Percentiles rank a stretch among this genome's conserved stretches.
Conservation (phyloP, 2,888 invertebrate species). For the Plutella xylostella region DNA sequence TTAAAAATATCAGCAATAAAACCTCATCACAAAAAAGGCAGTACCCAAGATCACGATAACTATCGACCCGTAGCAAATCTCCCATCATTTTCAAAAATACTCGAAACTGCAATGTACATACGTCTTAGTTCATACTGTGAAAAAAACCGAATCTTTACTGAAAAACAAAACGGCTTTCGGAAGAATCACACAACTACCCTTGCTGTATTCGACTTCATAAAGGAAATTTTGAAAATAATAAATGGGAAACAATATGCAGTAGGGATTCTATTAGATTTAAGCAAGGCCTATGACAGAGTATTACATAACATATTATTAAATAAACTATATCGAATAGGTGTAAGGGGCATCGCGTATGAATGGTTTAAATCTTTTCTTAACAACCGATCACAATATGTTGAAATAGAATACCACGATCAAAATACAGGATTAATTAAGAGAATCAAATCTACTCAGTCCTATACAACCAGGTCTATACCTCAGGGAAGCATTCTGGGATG, state of each 20-base stretch:
- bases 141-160: conserved; percentile 13
- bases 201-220: conserved; percentile 8
- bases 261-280: background rate
- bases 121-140: conserved; percentile 13
- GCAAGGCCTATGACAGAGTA: conserved; percentile 5
- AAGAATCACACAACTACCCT: conserved; percentile 11
- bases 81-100: conserved; percentile 13
- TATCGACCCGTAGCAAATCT: conserved; percentile 14
- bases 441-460: no score
- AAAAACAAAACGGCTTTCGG: conserved; percentile 15
- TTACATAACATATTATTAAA: conserved; percentile 9
- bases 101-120: conserved; percentile 14
- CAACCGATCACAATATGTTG: background rate
- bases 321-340: conserved; percentile 12
- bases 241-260: background rate
- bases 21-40: conserved; percentile 11
- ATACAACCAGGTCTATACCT: no score
- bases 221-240: background rate
- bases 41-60: conserved; percentile 7
- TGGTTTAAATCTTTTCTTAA: conserved; percentile 13
- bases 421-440: no score
- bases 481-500: no score
- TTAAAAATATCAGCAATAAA: conserved; percentile 6
- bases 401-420: no score
- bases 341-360: conserved; percentile 7